Conservation (phyloP, 53 echinoderm and acorn worm genomes). For the Mesocentrotus franciscanus region DNA sequence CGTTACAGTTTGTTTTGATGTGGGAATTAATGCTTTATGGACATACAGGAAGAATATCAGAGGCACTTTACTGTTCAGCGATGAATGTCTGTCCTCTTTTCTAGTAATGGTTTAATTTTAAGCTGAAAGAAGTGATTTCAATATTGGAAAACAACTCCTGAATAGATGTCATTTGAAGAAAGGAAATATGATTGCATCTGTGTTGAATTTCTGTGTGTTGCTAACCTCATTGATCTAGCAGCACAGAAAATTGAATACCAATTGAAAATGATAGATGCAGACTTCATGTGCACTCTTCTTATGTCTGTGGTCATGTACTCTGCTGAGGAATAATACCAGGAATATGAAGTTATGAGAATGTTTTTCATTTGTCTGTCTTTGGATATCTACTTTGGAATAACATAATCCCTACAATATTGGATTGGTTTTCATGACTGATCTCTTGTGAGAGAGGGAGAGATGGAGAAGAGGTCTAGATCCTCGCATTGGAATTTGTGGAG, state of each 20-base stretch:
- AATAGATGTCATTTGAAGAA: background rate
- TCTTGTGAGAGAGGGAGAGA: background rate
- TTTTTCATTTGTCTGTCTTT: constrained; percentile 28
- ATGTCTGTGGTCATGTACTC: background rate
- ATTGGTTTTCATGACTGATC: background rate
- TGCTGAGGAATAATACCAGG: background rate
- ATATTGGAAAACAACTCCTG: background rate
- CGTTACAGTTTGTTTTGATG: background rate
- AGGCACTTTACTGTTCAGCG: background rate
- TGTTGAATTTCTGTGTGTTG: background rate
- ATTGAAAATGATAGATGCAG: background rate
- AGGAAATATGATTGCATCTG: background rate
- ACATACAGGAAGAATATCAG: background rate
- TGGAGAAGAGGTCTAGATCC: constrained; percentile 31
- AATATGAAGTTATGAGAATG: constrained; percentile 30
- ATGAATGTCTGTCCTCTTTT: background rate
- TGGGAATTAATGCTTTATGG: background rate
- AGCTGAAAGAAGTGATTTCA: background rate
- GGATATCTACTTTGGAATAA: constrained; percentile 24
- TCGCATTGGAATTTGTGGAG: constrained; percentile 23
- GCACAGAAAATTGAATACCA: background rate
- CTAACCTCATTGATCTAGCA: background rate
- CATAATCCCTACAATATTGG: constrained; percentile 4
- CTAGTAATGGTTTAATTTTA: background rate
- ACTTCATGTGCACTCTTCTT: background rate